Conservation (phyloP, 2,888 invertebrate genomes). For the Bellardia bayeri region DNA sequence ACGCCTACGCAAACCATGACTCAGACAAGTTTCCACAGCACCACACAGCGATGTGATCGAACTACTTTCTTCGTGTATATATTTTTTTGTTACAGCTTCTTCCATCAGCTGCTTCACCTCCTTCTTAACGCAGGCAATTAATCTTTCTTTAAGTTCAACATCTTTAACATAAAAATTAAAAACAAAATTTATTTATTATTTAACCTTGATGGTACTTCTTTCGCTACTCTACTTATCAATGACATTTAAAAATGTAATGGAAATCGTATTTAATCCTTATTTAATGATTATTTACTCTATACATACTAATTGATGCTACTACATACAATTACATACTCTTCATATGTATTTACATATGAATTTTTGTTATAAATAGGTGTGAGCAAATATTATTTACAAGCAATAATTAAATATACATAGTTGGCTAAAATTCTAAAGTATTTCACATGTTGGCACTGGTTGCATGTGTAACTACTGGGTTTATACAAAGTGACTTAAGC, state of each 20-base stretch:
- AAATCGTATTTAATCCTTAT: conserved; percentile 33
- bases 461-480: no score
- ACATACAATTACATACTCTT: no score
- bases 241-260: conserved; percentile 6
- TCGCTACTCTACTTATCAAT: not conserved
- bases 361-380: no score
- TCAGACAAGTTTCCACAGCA: conserved; percentile 95
- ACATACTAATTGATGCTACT: conserved; percentile 27
- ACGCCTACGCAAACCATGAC: conserved; percentile 88
- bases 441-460: no score
- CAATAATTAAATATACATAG: no score
- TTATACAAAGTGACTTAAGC: no score
- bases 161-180: conserved; percentile 72
- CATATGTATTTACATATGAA: not conserved
- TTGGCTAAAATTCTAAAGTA: no score
- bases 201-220: not conserved
- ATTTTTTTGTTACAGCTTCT: conserved; percentile 96
- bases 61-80: conserved; percentile 96
- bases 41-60: conserved; percentile 95
- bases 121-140: conserved; percentile 92
- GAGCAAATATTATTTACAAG: no score
- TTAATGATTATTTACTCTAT: conserved; percentile 23
- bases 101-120: conserved; percentile 99
- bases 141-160: conserved; percentile 89
- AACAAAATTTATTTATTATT: not conserved